Evolutionary conservation across 2,888 invertebrate species (phyloP).

Genomic region (Pammene aurita): DNA sequence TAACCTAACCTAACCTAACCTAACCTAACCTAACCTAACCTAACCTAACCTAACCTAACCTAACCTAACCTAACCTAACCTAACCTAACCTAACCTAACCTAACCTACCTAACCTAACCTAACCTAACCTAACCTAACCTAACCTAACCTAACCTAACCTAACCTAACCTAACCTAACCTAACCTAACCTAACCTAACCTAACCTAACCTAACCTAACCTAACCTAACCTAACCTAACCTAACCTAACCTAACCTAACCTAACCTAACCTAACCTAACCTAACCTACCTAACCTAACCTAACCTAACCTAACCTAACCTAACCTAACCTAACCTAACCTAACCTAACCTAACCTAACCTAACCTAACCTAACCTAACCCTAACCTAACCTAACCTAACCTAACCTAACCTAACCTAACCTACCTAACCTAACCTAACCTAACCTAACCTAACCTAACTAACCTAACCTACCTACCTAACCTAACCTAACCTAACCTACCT

Average conservation of each 20-base stretch:
- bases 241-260: slow-evolving; percentile 30
- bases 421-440: too few species aligned
- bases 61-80: slow-evolving; percentile 7
- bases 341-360: slow-evolving; percentile 38
- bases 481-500: too few species aligned
- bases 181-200: slow-evolving; percentile 30
- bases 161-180: slow-evolving; percentile 30
- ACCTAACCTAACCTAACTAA: too few species aligned
- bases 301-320: slow-evolving; percentile 18
- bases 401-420: slow-evolving; percentile 38
- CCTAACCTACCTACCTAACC: too few species aligned
- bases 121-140: slow-evolving; percentile 7
- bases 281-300: too few species aligned
- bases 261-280: too few species aligned
- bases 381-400: slow-evolving; percentile 37
- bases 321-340: slow-evolving; percentile 27
- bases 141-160: slow-evolving; percentile 30
- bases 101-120: too few species aligned
- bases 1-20: slow-evolving; percentile 44
- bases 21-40: slow-evolving; percentile 33
- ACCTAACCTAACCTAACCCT: slow-evolving; percentile 38
- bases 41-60: slow-evolving; percentile 7
- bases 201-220: slow-evolving; percentile 30
- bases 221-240: slow-evolving; percentile 30
- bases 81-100: too few species aligned